Percentiles rank a stretch among this genome's conserved stretches.
Evolutionary conservation across 2,797 vertebrate species (phyloP).

Genomic region (Esox masquinongy): DNA sequence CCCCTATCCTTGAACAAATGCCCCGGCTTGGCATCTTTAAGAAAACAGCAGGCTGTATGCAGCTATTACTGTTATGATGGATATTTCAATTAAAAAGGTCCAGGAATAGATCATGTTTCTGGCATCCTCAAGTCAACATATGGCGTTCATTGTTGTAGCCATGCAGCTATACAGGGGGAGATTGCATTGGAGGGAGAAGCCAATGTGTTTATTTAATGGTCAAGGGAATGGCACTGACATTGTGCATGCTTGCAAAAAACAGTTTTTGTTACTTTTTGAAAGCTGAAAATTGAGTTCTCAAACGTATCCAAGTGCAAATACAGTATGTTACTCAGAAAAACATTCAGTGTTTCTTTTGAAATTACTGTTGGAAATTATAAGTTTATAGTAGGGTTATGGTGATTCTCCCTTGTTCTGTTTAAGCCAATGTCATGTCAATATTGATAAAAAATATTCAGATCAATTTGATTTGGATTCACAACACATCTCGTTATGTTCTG

Average conservation of each 20-base stretch:
- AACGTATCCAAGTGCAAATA: not conserved
- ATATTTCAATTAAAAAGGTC: not conserved
- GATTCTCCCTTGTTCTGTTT: too few relatives aligned
- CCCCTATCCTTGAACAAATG: not conserved
- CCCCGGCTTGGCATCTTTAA: not conserved
- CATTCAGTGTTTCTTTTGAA: not conserved
- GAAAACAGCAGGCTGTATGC: not conserved
- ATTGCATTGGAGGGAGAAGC: not conserved
- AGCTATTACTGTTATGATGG: constrained; percentile 2
- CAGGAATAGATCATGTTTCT: not conserved
- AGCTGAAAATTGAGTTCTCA: not conserved
- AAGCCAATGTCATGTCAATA: too few relatives aligned
- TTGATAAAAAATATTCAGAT: too few relatives aligned
- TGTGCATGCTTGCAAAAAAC: constrained; percentile 1
- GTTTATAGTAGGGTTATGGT: too few relatives aligned
- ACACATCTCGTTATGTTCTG: too few relatives aligned
- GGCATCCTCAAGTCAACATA: not conserved
- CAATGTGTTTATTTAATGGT: not conserved
- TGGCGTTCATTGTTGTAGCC: not conserved
- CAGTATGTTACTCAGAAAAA: not conserved
- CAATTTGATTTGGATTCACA: too few relatives aligned
- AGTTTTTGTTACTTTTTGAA: not conserved
- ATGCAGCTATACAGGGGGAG: not conserved
- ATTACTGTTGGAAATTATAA: not conserved
- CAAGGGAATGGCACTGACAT: not conserved